A percentile compares a stretch with the other conserved stretches of the same genome.
phyloP scores from a whole-genome alignment of 2,113 vertebrate genomes.

The Rafetus swinhoei region DNA sequence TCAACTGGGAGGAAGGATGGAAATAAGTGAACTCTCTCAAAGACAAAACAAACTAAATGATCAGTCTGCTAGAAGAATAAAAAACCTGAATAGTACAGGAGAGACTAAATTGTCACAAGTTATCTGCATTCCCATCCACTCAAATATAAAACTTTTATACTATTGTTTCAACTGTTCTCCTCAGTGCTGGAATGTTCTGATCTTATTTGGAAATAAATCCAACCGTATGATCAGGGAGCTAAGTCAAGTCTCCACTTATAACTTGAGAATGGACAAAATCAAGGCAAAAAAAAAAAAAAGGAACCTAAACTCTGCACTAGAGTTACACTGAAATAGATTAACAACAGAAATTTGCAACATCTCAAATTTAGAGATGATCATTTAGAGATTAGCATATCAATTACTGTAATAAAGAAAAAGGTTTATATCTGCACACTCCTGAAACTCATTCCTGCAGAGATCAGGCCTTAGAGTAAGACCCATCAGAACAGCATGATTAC shows the following conservation, averaged over 20 bases:
- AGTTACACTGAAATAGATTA: not conserved
- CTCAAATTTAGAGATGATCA: not conserved
- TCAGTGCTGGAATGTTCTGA: not conserved
- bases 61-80: not conserved
- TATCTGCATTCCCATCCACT: not conserved
- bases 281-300: not conserved
- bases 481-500: not conserved
- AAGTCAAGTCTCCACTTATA: not conserved
- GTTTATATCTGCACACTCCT: not conserved
- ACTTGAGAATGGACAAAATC: not conserved
- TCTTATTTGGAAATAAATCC: not conserved
- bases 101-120: not conserved
- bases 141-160: not conserved
- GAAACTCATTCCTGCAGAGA: not conserved
- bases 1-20: not conserved
- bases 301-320: not conserved
- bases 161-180: not conserved
- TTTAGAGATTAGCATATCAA: not conserved
- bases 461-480: constrained; percentile 14
- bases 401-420: not conserved
- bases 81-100: not conserved
- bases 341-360: not conserved
- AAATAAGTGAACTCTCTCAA: not conserved
- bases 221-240: not conserved
- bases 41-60: not conserved